phyloP scores from a whole-genome alignment of 92 coral and sea anemone species.

The Palythoa heliodiscus region DNA sequence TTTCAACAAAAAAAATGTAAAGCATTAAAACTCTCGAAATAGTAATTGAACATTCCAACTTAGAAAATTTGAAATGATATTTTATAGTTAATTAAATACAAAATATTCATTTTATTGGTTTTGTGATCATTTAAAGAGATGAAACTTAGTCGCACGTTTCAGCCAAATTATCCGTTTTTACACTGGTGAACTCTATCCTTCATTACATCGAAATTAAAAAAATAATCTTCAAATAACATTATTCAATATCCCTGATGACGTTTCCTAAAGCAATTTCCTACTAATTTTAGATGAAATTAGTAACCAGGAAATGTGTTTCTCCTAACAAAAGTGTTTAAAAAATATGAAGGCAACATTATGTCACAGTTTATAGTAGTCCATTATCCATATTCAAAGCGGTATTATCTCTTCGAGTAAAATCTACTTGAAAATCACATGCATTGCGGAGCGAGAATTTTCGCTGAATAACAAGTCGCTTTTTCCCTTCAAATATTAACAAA shows the following conservation, averaged over 20 bases:
- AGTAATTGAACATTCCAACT: no score
- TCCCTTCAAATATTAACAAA: not conserved
- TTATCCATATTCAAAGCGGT: slow-evolving; percentile 18
- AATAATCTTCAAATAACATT: not conserved
- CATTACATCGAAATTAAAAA: not conserved
- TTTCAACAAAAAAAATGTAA: no score
- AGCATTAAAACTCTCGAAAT: no score
- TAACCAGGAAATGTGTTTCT: slow-evolving; percentile 12
- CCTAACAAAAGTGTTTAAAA: not conserved
- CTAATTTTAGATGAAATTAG: slow-evolving; percentile 7
- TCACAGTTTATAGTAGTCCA: slow-evolving; percentile 5
- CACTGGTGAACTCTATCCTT: not conserved
- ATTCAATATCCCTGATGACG: not conserved
- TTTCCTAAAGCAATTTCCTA: not conserved
- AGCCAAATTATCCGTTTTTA: not conserved
- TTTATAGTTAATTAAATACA: no score
- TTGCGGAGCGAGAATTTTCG: not conserved
- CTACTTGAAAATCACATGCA: not conserved
- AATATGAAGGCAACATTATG: slow-evolving; percentile 13
- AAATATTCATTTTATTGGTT: not conserved
- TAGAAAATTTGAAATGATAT: no score
- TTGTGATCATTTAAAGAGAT: not conserved
- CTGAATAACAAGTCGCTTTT: not conserved
- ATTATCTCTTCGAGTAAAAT: slow-evolving; percentile 12
- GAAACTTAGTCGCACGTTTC: no score